A percentile compares a stretch with the other conserved stretches of the same genome.
phyloP scores from a whole-genome alignment of 2,888 invertebrate genomes.

The Portevinia maculata region DNA sequence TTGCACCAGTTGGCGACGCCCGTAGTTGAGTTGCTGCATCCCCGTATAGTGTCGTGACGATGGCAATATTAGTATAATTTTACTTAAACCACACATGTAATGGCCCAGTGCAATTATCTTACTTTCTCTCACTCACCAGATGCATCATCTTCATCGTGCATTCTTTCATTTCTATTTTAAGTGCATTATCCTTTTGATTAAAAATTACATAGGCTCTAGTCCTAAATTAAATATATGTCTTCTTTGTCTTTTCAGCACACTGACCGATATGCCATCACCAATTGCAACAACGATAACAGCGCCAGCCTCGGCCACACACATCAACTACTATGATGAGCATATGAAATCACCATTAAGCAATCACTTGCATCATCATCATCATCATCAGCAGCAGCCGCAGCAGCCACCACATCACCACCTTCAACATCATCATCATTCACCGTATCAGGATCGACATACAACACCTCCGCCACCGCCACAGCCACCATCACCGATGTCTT shows the following conservation, averaged over 20 bases:
- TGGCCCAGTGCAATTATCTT: background rate
- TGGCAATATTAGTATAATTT: conserved; percentile 45
- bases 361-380: conserved; percentile 81
- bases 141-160: background rate
- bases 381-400: conserved; percentile 78
- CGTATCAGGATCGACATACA: conserved; percentile 75
- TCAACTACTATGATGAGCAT: conserved; percentile 76
- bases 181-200: conserved; percentile 8
- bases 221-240: too few relatives aligned
- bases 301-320: conserved; percentile 75
- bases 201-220: too few relatives aligned
- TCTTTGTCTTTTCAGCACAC: conserved; percentile 49
- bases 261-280: conserved; percentile 72
- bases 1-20: conserved; percentile 67
- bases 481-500: conserved; percentile 90
- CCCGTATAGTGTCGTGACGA: conserved; percentile 8
- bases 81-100: conserved; percentile 31
- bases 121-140: conserved; percentile 19
- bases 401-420: conserved; percentile 75
- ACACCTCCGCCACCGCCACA: conserved; percentile 80
- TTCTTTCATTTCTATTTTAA: conserved; percentile 9
- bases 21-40: conserved; percentile 44
- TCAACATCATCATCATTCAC: conserved; percentile 82
- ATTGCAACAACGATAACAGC: conserved; percentile 73
- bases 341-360: conserved; percentile 79